Percentiles rank a stretch among this genome's conserved stretches.
Evolutionary conservation across 2,113 vertebrate genomes (phyloP).

Genomic region (Erythrolamprus reginae): DNA sequence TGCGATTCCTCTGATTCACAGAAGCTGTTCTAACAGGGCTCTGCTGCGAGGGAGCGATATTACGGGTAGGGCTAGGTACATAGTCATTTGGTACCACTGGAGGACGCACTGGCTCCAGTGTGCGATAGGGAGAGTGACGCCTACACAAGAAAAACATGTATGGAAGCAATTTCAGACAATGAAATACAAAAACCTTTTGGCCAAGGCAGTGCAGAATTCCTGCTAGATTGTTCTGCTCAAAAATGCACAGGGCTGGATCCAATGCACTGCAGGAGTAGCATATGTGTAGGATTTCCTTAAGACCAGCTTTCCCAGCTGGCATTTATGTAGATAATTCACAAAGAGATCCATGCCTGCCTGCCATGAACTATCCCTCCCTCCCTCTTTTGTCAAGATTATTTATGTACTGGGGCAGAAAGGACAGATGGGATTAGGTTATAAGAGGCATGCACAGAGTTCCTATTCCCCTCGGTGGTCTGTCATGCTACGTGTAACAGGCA

Average conservation of each 20-base stretch:
- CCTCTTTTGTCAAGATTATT: neutral
- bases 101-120: constrained; percentile 96
- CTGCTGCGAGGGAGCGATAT: constrained; percentile 87
- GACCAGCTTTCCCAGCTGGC: neutral
- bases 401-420: neutral
- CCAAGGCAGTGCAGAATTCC: constrained; percentile 9
- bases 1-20: constrained; percentile 98
- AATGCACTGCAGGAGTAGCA: neutral
- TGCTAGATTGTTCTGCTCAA: neutral
- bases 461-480: neutral
- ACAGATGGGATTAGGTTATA: neutral
- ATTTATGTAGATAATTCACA: neutral
- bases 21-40: constrained; percentile 96
- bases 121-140: constrained; percentile 98
- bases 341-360: neutral
- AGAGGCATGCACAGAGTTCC: neutral
- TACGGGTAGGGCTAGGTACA: constrained; percentile 96
- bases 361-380: neutral
- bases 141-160: constrained; percentile 74
- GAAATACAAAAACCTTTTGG: neutral
- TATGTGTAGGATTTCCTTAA: neutral
- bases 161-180: constrained; percentile 32
- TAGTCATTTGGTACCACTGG: constrained; percentile 99
- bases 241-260: neutral
- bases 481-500: neutral